Evolutionary conservation across 2,113 vertebrate species (phyloP).

Genomic region (Mystacornis crossleyi): DNA sequence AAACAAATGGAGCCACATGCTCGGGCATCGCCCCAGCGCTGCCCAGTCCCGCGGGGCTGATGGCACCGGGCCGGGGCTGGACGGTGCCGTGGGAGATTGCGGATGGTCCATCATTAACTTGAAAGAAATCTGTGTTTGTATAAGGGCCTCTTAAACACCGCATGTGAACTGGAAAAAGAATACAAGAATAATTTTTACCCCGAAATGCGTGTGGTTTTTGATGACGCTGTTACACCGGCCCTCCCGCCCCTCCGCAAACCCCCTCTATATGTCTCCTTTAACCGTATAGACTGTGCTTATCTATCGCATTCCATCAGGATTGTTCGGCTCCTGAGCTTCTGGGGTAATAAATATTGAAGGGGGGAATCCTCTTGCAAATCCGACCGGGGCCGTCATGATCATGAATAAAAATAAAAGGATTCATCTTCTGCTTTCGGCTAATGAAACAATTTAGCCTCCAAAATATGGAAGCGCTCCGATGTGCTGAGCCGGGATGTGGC

Average conservation of each 20-base stretch:
- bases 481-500: not conserved
- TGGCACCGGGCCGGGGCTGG: not conserved
- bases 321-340: slow-evolving; percentile 28
- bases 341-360: not conserved
- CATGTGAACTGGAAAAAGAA: not conserved
- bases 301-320: slow-evolving; percentile 30
- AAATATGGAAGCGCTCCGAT: not conserved
- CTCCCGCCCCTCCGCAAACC: not conserved
- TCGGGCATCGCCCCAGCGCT: not conserved
- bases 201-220: not conserved
- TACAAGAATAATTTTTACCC: not conserved
- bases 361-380: slow-evolving; percentile 37
- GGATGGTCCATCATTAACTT: not conserved
- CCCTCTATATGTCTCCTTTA: not conserved
- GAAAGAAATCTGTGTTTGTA: not conserved
- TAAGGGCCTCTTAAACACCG: not conserved
- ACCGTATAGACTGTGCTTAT: not conserved
- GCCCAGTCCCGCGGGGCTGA: not conserved
- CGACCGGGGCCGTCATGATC: not conserved
- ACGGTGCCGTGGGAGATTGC: not conserved
- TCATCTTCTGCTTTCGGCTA: not conserved
- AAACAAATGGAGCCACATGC: not conserved
- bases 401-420: slow-evolving; percentile 43
- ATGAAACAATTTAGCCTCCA: not conserved
- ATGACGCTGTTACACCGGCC: not conserved